These are phyloP conservation scores for Stercorarius parasiticus DNA, from an alignment of 2,113 vertebrate species.

Conservation along the genomic window DNA sequence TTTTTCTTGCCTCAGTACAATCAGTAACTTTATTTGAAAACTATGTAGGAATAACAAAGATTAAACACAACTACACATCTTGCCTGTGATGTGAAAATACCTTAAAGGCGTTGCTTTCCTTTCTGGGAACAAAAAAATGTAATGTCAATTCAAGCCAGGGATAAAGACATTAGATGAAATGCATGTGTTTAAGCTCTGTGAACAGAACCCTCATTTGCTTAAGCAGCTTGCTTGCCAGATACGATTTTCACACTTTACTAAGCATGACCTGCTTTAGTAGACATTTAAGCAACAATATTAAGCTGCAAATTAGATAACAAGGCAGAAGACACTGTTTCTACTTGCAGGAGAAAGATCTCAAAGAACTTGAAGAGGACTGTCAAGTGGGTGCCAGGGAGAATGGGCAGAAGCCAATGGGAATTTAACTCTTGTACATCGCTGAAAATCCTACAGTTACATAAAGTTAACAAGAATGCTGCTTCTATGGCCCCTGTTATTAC, in stretches of 20 bases:
- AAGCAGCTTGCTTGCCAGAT: conserved; percentile 56
- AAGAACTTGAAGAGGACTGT: neutral
- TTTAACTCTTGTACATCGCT: neutral
- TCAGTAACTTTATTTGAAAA: neutral
- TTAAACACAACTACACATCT: neutral
- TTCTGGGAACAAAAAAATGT: neutral
- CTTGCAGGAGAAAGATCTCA: conserved; percentile 16
- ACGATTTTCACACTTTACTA: conserved; percentile 56
- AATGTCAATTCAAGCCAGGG: neutral
- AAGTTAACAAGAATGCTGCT: conserved; percentile 27
- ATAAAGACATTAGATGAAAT: neutral
- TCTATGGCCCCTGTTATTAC: neutral
- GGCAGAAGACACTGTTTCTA: conserved; percentile 22
- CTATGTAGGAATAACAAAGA: neutral
- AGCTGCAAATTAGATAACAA: conserved; percentile 30
- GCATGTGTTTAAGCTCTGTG: neutral
- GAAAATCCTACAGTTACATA: conserved; percentile 4
- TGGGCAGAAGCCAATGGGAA: neutral
- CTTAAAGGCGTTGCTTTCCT: neutral
- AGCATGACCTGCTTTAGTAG: conserved; percentile 50
- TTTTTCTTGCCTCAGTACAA: neutral
- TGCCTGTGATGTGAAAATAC: neutral
- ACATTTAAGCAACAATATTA: conserved; percentile 24
- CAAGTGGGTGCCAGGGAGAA: conserved; percentile 7
- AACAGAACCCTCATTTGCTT: conserved; percentile 49